phyloP scores from a whole-genome alignment of 2,113 vertebrate genomes.

The Connochaetes taurinus region DNA sequence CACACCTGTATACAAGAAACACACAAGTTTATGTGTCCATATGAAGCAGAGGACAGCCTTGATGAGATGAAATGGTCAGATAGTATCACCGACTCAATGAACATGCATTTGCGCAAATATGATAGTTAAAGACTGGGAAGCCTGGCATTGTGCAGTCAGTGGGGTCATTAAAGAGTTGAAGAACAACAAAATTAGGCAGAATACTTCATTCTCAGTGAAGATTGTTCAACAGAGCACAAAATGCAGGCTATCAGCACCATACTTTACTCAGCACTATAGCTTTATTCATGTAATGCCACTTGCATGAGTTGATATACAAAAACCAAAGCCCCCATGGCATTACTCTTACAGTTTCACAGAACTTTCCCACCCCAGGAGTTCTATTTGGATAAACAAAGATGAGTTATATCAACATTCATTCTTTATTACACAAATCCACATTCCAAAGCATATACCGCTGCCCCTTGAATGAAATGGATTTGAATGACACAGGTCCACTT shows the following conservation, averaged over 20 bases:
- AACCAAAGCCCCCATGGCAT: neutral
- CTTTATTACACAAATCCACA: neutral
- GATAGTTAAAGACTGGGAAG: neutral
- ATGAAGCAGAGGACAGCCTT: neutral
- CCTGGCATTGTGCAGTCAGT: neutral
- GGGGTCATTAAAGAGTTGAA: neutral
- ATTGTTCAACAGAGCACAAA: neutral
- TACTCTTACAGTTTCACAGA: neutral
- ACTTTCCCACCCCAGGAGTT: neutral
- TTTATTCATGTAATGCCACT: neutral
- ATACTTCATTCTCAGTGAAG: neutral
- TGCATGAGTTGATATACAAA: neutral
- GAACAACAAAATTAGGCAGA: neutral
- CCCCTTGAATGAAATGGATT: neutral
- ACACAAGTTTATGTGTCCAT: neutral
- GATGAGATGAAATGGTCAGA: neutral
- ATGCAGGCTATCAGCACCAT: neutral
- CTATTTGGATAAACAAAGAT: neutral
- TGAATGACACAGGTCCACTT: neutral
- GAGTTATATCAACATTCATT: neutral
- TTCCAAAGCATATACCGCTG: neutral
- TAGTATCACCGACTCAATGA: rapidly evolving
- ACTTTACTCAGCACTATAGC: neutral
- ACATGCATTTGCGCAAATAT: neutral
- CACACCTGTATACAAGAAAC: neutral